Conservation (phyloP, 2,888 invertebrate species). For the Allygus modestus region DNA sequence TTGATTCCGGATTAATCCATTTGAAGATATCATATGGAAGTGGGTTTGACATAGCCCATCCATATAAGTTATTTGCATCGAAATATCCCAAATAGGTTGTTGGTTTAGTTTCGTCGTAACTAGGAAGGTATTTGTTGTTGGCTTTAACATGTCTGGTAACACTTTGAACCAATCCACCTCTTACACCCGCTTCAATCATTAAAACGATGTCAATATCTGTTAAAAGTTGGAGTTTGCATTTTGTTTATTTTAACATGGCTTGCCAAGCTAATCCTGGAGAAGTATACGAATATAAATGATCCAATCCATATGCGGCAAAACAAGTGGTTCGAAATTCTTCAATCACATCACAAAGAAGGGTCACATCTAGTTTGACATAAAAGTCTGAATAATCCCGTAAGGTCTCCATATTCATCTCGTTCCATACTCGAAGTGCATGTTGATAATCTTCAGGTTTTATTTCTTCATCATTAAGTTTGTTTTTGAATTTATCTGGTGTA, state of each 20-base stretch:
- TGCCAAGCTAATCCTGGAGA: conserved; percentile 61
- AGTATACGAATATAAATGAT: conserved; percentile 62
- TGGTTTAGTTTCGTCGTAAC: conserved; percentile 58
- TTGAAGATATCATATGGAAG: conserved; percentile 55
- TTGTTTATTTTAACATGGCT: conserved; percentile 61
- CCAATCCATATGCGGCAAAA: conserved; percentile 55
- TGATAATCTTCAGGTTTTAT: conserved; percentile 71
- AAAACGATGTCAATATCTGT: conserved; percentile 63
- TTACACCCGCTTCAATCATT: conserved; percentile 65
- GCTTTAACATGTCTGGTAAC: conserved; percentile 59
- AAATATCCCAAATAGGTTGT: conserved; percentile 39
- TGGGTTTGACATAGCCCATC: conserved; percentile 48
- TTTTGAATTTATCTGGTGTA: conserved; percentile 69
- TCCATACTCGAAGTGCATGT: conserved; percentile 72
- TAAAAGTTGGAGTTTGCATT: conserved; percentile 63
- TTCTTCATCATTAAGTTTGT: conserved; percentile 67
- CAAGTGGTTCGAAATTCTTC: conserved; percentile 63
- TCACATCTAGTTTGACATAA: conserved; percentile 62
- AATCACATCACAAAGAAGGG: conserved; percentile 64
- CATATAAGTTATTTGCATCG: conserved; percentile 64
- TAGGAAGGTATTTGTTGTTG: conserved; percentile 53
- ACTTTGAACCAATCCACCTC: conserved; percentile 61
- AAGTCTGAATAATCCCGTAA: conserved; percentile 71
- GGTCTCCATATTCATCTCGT: conserved; percentile 70
- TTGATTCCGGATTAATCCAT: conserved; percentile 56